Evolutionary conservation across 2,888 invertebrate genomes (phyloP), one percentile per base, ranked within the genome.

Genomic region (Platycheirus albimanus): DNA sequence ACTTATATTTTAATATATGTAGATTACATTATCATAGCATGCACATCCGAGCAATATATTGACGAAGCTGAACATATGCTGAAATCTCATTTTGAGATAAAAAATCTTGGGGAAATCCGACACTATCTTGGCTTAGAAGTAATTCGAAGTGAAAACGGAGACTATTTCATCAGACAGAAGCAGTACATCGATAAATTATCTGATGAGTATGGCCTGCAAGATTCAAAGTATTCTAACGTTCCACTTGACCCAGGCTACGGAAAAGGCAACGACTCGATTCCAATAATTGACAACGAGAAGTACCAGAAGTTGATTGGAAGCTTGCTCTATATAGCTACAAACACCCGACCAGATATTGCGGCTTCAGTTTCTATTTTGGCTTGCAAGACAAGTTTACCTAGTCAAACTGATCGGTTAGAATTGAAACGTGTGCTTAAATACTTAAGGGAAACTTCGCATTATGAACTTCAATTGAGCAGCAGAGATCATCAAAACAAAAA

Each of bases 11-110:
- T 49, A 13, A 49, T 24, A 10, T 51, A 28, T 8, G 51, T 51
- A 6, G 51, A 51, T 51, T 28, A 51, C 10, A 51, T 51, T 2
- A 30, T 51, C 13, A 13, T 51, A 8, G 51, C 51, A 8, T 11
- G 30, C 8, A 13, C n/a, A 28, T 30, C 51, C 1, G 13, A n/a
- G 6, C 2, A 38, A 13, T 13, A 1, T 3, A 38, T 38, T 4
- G 2, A 3, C 13, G 2, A 3, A 38, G 6, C 13, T 13, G 13
- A 13, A 13, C 2, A n/a, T 1, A 13, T 13, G n/a, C n/a, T 38
- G 3, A 38, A n/a, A 2, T 2, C 3, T 2, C 8, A n/a, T 2
- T n/a, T 38, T 38, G 13, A 38, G 13, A 13, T 38, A 38, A 38
- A 38, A 38, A 13, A 38, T 13, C 6, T 38, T 2, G 38, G 38